Base-by-base conservation (phyloP, 2,888 invertebrate genomes). In the Agonopterix subpropinquella region DNA sequence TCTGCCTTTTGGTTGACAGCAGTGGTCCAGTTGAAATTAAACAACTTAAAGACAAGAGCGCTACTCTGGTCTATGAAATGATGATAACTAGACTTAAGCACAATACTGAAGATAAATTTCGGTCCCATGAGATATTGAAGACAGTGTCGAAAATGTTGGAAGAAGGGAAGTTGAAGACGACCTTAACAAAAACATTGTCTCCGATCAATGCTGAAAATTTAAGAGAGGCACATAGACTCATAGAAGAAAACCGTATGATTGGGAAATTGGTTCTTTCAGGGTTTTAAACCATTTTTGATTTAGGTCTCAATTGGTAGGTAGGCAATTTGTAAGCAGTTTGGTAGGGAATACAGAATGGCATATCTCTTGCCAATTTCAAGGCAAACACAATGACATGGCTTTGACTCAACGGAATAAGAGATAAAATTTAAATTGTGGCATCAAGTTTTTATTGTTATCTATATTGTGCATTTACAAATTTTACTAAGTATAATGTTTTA, bases 121-220 rank as follows among this genome's bases (percentile, higher is more conserved):
- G 77, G 44, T 74, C 78, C 48, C 65, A 79, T 54, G 78, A 80
- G 51, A 81, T 84, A 43, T 59, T 86, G 39, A 55, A 62, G 11
- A 59, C 66, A 50, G 57, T 83, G 1, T 79, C 86, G 0, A 72
- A 67, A 48, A 66, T 82, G 73, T 56, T 85, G 43, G 81, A 80
- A 9, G 64, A 62, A 10, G 80, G 80, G 2, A 66, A 65, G 50
- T 52, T 87, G 15, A 80, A 75, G 52, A 58, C 58, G 44, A 84
- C 86, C n/a, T 52, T 86, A 35, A 77, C 70, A 4, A 80, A 73
- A 58, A 73, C 76, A 0, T 28, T 86, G 46, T 64, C 76, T 7
- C 87, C 86, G 4, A 81, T 87, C 36, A 84, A 87, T 60, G 84
- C 86, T 36, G 73, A 62, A 0, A 84, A 80, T 58, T 62, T 87